phyloP scores from a whole-genome alignment of 2,113 vertebrate genomes.

The Oreochromis aureus region DNA sequence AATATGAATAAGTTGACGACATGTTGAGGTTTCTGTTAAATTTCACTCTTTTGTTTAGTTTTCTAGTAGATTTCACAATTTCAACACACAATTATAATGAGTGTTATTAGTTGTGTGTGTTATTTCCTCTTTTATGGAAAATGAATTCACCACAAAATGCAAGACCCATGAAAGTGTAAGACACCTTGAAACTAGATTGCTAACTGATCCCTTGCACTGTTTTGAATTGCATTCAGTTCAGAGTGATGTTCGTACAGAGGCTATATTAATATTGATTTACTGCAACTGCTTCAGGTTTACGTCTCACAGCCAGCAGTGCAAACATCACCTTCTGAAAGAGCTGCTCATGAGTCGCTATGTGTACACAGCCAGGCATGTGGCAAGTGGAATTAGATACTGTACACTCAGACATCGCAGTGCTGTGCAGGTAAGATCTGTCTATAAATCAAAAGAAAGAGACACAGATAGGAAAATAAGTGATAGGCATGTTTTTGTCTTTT shows the following conservation, averaged over 20 bases:
- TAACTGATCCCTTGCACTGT: not conserved
- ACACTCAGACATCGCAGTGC: not conserved
- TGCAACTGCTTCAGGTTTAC: not conserved
- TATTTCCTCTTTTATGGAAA: not conserved
- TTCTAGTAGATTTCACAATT: not conserved
- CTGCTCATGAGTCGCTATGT: not conserved
- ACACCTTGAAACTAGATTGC: not conserved
- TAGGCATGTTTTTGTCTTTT: not conserved
- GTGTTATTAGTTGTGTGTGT: not conserved
- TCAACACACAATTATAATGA: not conserved
- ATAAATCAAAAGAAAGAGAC: not conserved
- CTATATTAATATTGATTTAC: not conserved
- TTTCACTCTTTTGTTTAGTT: not conserved
- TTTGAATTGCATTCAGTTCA: not conserved
- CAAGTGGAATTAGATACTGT: not conserved
- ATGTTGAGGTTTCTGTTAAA: not conserved
- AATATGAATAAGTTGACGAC: not conserved
- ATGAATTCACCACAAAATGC: not conserved
- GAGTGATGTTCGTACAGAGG: not conserved
- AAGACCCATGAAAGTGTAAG: not conserved
- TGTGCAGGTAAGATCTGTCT: not conserved
- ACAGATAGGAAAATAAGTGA: not conserved
- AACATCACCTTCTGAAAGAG: not conserved
- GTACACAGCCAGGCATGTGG: not conserved
- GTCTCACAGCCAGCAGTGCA: not conserved